Evolutionary conservation across 1,140 invertebrate genomes (phyloP), one percentile per base, ranked within the genome.

Genomic region (Anoplolepis gracilipes): DNA sequence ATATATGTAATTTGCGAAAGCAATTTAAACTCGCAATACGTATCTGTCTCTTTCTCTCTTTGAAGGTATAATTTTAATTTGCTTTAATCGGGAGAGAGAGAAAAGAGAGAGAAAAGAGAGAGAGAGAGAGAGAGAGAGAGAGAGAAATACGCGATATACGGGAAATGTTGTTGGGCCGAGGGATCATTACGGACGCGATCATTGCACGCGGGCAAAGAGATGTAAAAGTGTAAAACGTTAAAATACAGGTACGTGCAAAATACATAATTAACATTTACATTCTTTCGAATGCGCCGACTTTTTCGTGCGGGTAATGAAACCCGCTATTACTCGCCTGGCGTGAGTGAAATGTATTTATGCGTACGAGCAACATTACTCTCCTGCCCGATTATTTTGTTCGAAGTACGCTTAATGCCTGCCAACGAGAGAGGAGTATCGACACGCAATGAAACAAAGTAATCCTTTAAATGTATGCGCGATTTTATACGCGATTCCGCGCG

Each of bases 301-400:
- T 82, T 89, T 92, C 89, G 87, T 92, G 92, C 89, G 64, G 86
- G 76, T 91, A 91, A 93, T 91, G 86, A 89, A 92, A 85, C 88
- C 90, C 67, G 72, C 82, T 92, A 90, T 92, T 92, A 92, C 88
- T 87, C 85, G 70, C 70, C 77, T 91, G 88, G 61, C 87, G 90
- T 92, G 88, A 87, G 91, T 89, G 72, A 88, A 91, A 89, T 87
- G 77, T 90, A 89, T 89, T 90, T 88, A 86, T 78, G 88, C 76
- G 64, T 82, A 65, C 70, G 61, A 69, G 70, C 62, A 57, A 64
- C 67, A 49, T 69, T 84, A 59, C 62, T 70, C 30, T 69, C 72
- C 78, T 53, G 53, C 28, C 65, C 64, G 87, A 79, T 87, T 85
- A 61, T 76, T 77, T 55, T 28, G 72, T 72, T 59, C 61, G 53